phyloP scores from a whole-genome alignment of 2,888 invertebrate species.

The Lacanobia oleracea region DNA sequence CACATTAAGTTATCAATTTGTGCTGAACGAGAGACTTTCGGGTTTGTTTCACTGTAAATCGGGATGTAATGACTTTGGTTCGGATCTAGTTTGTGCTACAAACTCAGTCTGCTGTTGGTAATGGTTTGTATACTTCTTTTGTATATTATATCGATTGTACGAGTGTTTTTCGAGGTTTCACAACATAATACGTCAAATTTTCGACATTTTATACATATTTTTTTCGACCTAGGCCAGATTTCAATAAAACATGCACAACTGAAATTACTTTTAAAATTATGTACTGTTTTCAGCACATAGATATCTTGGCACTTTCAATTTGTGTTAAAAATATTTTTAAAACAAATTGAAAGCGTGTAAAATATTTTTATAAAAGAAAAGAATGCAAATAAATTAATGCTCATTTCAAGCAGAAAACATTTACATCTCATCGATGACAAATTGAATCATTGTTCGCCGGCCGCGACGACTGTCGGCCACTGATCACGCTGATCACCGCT shows the following conservation, averaged over 20 bases:
- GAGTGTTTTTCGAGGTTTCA: too few relatives aligned
- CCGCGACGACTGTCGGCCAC: constrained; percentile 13
- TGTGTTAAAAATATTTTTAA: neutral
- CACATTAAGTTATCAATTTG: constrained; percentile 79
- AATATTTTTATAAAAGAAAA: constrained; percentile 5
- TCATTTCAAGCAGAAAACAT: constrained; percentile 11
- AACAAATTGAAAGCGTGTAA: too few relatives aligned
- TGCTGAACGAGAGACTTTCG: constrained; percentile 64
- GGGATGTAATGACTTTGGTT: constrained; percentile 44
- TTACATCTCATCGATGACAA: constrained; percentile 40
- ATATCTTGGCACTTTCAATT: neutral
- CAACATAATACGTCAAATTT: too few relatives aligned
- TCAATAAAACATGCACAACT: neutral
- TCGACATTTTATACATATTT: too few relatives aligned
- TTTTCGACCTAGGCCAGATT: too few relatives aligned
- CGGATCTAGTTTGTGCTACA: constrained; percentile 29
- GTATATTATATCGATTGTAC: too few relatives aligned
- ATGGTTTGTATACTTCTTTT: neutral
- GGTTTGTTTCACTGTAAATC: constrained; percentile 61
- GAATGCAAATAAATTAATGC: neutral
- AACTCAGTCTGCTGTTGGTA: constrained; percentile 11
- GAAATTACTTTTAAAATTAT: neutral
- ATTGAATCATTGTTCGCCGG: constrained; percentile 43
- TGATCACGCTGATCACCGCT: constrained; percentile 41
- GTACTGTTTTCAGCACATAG: neutral